These are phyloP conservation scores for Gulo gulo DNA, from an alignment of 2,113 vertebrate species.

Conservation along the genomic window DNA sequence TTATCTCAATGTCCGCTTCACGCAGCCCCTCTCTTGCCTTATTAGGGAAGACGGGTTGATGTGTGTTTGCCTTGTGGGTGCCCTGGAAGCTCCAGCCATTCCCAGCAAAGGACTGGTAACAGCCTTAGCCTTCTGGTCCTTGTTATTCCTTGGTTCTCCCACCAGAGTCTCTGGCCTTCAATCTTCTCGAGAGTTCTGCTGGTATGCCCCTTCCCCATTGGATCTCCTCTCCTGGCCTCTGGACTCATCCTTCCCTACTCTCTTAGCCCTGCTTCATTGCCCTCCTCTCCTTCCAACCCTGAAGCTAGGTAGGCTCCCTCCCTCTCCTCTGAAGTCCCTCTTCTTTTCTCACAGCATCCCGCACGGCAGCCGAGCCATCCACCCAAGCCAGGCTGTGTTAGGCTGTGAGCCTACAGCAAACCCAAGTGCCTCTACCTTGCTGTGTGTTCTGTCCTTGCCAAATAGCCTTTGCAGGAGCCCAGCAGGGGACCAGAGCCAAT, in stretches of 20 bases:
- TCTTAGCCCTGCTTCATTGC: not conserved
- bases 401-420: not conserved
- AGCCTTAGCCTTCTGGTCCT: not conserved
- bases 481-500: not conserved
- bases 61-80: not conserved
- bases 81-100: not conserved
- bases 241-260: not conserved
- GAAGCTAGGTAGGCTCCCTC: not conserved
- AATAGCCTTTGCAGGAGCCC: not conserved
- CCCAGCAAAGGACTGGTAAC: not conserved
- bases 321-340: not conserved
- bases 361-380: not conserved
- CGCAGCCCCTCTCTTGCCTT: not conserved
- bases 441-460: not conserved
- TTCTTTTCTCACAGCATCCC: not conserved
- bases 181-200: not conserved
- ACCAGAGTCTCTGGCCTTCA: not conserved
- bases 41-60: not conserved
- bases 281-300: not conserved
- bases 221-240: not conserved
- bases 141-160: not conserved
- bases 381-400: not conserved
- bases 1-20: not conserved
- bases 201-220: no score
- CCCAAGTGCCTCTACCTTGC: fast-evolving